Evolutionary conservation across 1,140 invertebrate species (phyloP).

Genomic region (Aporrectodea caliginosa): DNA sequence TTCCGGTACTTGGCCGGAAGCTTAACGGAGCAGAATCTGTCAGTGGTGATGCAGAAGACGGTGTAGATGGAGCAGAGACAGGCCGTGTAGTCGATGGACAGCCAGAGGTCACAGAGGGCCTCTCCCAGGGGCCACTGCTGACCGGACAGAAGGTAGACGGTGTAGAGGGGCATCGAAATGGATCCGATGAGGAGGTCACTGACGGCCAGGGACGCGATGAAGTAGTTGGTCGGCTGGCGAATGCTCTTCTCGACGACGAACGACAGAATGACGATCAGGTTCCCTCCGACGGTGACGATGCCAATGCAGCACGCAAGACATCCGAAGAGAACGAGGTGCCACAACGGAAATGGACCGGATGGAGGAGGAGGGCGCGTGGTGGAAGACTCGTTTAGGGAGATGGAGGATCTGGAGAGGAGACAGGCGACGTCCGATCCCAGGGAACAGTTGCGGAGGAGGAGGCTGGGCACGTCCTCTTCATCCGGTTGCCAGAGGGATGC

Average conservation of each 20-base stretch:
- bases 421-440: no score
- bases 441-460: no score
- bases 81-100: no score
- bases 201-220: no score
- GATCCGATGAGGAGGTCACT: slow-evolving; percentile 95
- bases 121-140: slow-evolving; percentile 95
- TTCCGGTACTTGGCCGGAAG: slow-evolving; percentile 93
- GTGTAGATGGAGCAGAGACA: slow-evolving; percentile 99
- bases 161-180: no score
- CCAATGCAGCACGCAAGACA: slow-evolving; percentile 21
- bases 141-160: slow-evolving; percentile 84
- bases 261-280: slow-evolving; percentile 90
- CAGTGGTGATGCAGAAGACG: slow-evolving; percentile 95
- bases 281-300: slow-evolving; percentile 62
- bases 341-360: slow-evolving; percentile 1
- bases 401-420: no score
- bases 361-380: slow-evolving; percentile 5
- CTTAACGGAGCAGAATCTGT: slow-evolving; percentile 97
- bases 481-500: no score
- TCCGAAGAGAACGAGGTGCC: slow-evolving; percentile 25
- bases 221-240: no score
- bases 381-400: no score
- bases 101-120: slow-evolving; percentile 91
- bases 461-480: no score
- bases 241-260: slow-evolving; percentile 93